phyloP scores from a whole-genome alignment of 2,888 invertebrate species.

The Nasonovia ribisnigri region DNA sequence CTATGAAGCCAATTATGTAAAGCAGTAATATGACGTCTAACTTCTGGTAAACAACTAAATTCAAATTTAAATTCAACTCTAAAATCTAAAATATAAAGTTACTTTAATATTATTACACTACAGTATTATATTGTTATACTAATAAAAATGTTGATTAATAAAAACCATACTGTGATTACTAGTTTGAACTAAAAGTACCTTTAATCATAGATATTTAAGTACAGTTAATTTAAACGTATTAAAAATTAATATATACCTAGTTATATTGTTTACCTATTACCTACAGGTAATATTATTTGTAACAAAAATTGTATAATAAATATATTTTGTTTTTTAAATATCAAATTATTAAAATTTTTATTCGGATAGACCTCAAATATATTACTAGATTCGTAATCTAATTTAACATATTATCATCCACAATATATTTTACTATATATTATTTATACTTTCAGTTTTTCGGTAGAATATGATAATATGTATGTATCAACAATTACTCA shows the following conservation, averaged over 20 bases:
- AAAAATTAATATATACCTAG: not conserved
- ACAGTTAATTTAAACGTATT: not conserved
- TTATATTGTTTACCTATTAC: not conserved
- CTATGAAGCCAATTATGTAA: not conserved
- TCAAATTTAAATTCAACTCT: not conserved
- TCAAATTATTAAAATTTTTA: not conserved
- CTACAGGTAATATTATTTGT: not conserved
- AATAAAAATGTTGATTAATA: not conserved
- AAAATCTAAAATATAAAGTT: not conserved
- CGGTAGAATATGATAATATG: not conserved
- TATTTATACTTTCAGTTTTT: not conserved
- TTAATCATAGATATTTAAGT: not conserved
- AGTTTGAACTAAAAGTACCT: not conserved
- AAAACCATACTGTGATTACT: not conserved
- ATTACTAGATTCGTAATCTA: not conserved
- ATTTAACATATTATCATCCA: not conserved
- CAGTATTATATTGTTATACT: too few species aligned
- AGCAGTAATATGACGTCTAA: not conserved
- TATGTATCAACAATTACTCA: not conserved
- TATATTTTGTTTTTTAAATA: not conserved
- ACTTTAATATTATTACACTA: not conserved
- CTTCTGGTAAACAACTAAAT: not conserved
- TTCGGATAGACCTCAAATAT: not conserved
- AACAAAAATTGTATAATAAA: not conserved
- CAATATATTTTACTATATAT: not conserved